Conservation (phyloP, 1,140 invertebrate genomes). For the Megalopta genalis region DNA sequence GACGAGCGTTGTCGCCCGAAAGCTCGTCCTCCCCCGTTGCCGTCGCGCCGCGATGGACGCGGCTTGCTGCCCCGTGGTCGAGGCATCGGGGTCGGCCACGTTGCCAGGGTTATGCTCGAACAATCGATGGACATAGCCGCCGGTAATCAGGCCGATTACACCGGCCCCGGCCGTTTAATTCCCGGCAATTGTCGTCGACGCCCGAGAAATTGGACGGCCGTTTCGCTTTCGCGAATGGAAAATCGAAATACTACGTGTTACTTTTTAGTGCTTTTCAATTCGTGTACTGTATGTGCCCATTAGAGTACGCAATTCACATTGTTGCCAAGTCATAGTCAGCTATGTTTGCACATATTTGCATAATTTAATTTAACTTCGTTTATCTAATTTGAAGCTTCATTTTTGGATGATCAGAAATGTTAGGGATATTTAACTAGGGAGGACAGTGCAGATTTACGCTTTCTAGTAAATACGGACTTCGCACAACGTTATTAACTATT, state of each 20-base stretch:
- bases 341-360: too few relatives aligned
- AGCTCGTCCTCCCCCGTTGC: slow-evolving; percentile 30
- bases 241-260: slow-evolving; percentile 11
- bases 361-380: too few relatives aligned
- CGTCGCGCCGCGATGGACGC: background rate
- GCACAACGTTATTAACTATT: too few relatives aligned
- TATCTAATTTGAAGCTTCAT: too few relatives aligned
- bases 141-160: slow-evolving; percentile 61
- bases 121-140: slow-evolving; percentile 48
- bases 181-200: slow-evolving; percentile 47
- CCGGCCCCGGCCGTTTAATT: slow-evolving; percentile 46
- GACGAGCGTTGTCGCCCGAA: slow-evolving; percentile 29
- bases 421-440: too few relatives aligned
- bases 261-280: too few relatives aligned
- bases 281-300: too few relatives aligned
- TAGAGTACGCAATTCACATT: too few relatives aligned
- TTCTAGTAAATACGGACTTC: too few relatives aligned
- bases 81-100: background rate
- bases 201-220: slow-evolving; percentile 48
- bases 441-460: too few relatives aligned
- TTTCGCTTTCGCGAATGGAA: slow-evolving; percentile 49
- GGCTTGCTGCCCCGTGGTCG: slow-evolving; percentile 4
- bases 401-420: too few relatives aligned
- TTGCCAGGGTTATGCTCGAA: slow-evolving; percentile 52
- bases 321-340: too few relatives aligned